phyloP scores from a whole-genome alignment of 2,888 invertebrate genomes.

The Pseudococcus longispinus region DNA sequence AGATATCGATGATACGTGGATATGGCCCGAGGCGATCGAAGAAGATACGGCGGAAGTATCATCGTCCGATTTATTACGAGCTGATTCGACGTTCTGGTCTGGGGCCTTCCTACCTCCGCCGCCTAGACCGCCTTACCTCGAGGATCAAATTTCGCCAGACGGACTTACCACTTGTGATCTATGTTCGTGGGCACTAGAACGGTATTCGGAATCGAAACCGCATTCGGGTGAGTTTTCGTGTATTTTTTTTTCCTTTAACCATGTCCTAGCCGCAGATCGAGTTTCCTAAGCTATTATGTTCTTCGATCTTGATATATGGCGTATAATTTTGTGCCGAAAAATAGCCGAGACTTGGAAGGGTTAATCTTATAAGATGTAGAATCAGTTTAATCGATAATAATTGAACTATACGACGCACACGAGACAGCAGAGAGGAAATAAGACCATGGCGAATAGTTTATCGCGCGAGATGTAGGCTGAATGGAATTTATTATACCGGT shows the following conservation, averaged over 20 bases:
- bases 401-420: not conserved
- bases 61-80: conserved; percentile 37
- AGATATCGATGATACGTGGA: conserved; percentile 48
- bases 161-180: conserved; percentile 77
- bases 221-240: conserved; percentile 43
- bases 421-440: not conserved
- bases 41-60: conserved; percentile 54
- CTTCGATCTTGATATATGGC: too few relatives aligned
- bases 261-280: not conserved
- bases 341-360: not conserved
- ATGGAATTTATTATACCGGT: conserved; percentile 40
- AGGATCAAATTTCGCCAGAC: conserved; percentile 65
- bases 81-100: conserved; percentile 53
- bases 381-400: conserved; percentile 11
- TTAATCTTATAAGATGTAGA: too few relatives aligned
- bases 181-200: conserved; percentile 71
- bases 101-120: conserved; percentile 58
- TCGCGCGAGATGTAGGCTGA: conserved; percentile 34
- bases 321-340: not conserved
- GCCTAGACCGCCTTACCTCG: conserved; percentile 59
- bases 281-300: not conserved
- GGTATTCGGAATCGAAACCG: conserved; percentile 51
- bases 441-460: conserved; percentile 5
- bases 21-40: conserved; percentile 55
- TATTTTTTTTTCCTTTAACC: not conserved